Base-by-base conservation (phyloP, 2,888 invertebrate genomes). In the Sinelater perroti region DNA sequence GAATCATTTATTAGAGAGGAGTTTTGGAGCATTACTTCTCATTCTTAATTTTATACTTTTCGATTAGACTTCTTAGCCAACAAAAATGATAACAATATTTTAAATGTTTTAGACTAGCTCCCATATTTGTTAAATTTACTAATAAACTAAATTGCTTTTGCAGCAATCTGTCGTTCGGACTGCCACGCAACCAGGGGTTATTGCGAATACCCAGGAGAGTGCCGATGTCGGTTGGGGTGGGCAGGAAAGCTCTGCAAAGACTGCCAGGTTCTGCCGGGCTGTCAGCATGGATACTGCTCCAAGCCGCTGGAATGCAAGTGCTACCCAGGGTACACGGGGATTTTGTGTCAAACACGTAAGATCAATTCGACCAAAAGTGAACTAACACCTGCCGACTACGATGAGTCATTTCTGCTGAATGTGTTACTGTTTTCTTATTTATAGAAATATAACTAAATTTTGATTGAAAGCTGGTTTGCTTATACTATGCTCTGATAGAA, bases 281-380 rank as follows among this genome's bases (percentile, higher is more conserved):
- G 96, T 78, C 87, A 89, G 70, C 91, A 94, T 72, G 96, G 97
- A 6, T 91, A 87, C 71, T 97, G 96, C 77, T 87, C 88, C 65
- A 90, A 92, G 74, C 94, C 95, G 2, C 83, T 94, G 26, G 93
- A 96, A 77, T 97, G 97, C 80, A 89, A 89, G 73, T 97, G 97
- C 75, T 80, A 88, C 49, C 89, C 91, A 2, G 96, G 96, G n/a
- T 97, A 90, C 84, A 93, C 92, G 7, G 96, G 96, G 56, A 81
- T 93, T 54, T 79, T 93, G 46, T 93, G 93, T 70, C 91, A 95
- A 78, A 91, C 88, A 66, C 90, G 95, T 96, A 77, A 87, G 89
- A 14, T 36, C 4, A 18, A 5, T 75, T 80, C 10, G 79, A 96
- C 95, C 95, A 0, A 85, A n/a, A n/a, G n/a, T n/a, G n/a, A n/a